Evolutionary conservation across 2,113 vertebrate genomes (phyloP), one percentile per base, ranked within the genome.

Genomic region (Copsychus sechellarum): DNA sequence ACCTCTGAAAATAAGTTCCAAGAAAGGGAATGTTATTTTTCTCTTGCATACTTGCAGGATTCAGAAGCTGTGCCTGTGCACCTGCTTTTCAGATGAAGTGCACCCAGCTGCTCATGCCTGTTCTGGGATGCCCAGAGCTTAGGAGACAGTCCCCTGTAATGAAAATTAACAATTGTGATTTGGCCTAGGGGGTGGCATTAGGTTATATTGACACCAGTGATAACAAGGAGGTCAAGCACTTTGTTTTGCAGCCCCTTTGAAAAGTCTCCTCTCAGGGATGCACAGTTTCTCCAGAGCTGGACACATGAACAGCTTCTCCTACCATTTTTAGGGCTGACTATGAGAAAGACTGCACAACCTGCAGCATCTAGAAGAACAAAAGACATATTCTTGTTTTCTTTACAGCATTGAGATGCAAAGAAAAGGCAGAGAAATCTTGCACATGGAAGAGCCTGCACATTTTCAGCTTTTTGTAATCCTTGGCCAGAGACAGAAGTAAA

Each of bases 11-110:
- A 94, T 77, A 92, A 96, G 85, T 91, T 96, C 93, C 96, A 93
- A 88, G 85, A 90, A 96, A 94, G 92, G 93, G 87, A 96, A 95
- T 92, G 93, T 90, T 94, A 88, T 95, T 96, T 95, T 95, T 90
- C 90, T 86, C 58, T 73, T 60, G 67, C 71, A 47, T 88, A 47
- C 74, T 95, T 90, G 58, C 60, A 86, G 64, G 5, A 1, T 92
- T 78, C 69, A 33, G 83, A 81, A 88, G 69, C 79, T 5, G 14
- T 64, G 79, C 36, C 34, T 23, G 4, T 2, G 8, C 92, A 96
- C 92, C 93, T 95, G 93, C 74, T 88, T 93, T 86, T 85, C 42
- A 22, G 61, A 91, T 87, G 48, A 38, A 87, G 23, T 0, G 0
- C 29, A 6, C 57, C 23, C 83, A 72, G 70, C 66, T 85, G 62